Conservation (phyloP, 35 echinoderm and acorn worm species). For the Ophiothrix spiculata region DNA sequence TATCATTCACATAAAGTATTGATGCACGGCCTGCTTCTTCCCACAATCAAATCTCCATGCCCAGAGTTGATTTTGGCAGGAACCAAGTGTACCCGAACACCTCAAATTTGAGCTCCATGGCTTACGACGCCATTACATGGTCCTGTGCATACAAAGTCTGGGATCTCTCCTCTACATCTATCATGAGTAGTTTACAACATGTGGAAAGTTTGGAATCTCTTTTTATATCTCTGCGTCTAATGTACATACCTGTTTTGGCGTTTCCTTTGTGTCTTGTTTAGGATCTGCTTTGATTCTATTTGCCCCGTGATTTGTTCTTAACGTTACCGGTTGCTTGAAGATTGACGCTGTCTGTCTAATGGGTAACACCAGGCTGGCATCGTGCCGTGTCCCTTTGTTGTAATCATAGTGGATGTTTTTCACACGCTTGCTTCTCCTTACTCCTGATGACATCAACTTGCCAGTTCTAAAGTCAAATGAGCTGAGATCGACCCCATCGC, state of each 20-base stretch:
- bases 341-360: slow-evolving; percentile 98
- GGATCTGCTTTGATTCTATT: slow-evolving; percentile 88
- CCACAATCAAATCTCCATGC: no score
- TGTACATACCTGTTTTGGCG: slow-evolving; percentile 88
- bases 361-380: slow-evolving; percentile 80
- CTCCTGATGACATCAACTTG: slow-evolving; percentile 70
- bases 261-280: slow-evolving; percentile 94
- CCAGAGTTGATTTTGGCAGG: no score
- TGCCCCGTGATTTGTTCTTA: slow-evolving; percentile 68
- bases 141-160: no score
- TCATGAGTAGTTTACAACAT: no score
- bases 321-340: slow-evolving; percentile 96
- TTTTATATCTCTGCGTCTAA: no score
- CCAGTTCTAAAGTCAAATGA: slow-evolving; percentile 97
- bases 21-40: no score
- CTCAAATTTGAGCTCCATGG: no score
- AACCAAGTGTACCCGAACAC: no score
- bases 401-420: slow-evolving; percentile 96
- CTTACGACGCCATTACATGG: no score
- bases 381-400: slow-evolving; percentile 82
- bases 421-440: slow-evolving; percentile 87
- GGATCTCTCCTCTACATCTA: no score
- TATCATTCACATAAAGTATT: no score
- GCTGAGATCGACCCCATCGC: slow-evolving; percentile 88
- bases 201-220: no score